Evolutionary conservation across 2,113 vertebrate species (phyloP).

Genomic region (Emydocephalus ijimae): DNA sequence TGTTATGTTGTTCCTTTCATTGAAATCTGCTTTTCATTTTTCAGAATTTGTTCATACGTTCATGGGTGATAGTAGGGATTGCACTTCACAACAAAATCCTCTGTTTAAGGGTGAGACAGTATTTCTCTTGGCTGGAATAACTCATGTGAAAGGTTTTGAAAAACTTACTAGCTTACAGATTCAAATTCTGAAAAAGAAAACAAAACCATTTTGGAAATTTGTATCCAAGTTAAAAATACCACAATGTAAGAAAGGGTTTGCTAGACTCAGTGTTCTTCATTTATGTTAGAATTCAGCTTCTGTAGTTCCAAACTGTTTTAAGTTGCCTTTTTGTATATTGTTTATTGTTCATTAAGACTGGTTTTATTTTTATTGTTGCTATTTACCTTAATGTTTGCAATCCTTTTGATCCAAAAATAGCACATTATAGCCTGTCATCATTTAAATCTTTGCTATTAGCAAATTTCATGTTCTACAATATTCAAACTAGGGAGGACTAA

Average conservation of each 20-base stretch:
- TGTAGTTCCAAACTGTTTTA: background rate
- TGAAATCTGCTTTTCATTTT: background rate
- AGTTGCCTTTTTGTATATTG: background rate
- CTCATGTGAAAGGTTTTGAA: background rate
- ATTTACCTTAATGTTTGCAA: background rate
- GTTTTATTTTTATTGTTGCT: background rate
- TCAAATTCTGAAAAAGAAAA: background rate
- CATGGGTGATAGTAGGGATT: background rate
- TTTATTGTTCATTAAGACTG: background rate
- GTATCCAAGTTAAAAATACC: background rate
- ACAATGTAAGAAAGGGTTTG: background rate
- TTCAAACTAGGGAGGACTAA: background rate
- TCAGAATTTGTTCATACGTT: background rate
- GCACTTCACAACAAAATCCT: background rate
- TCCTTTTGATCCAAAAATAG: background rate
- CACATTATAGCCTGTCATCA: background rate
- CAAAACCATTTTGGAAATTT: background rate
- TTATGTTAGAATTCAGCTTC: background rate
- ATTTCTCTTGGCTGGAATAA: background rate
- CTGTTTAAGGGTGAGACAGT: background rate
- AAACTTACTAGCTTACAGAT: background rate
- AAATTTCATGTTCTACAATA: background rate
- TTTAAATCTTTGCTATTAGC: background rate
- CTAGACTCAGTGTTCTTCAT: background rate
- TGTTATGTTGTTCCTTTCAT: background rate